phyloP scores from a whole-genome alignment of 2,797 vertebrate genomes.

The Clarias laeviceps region DNA sequence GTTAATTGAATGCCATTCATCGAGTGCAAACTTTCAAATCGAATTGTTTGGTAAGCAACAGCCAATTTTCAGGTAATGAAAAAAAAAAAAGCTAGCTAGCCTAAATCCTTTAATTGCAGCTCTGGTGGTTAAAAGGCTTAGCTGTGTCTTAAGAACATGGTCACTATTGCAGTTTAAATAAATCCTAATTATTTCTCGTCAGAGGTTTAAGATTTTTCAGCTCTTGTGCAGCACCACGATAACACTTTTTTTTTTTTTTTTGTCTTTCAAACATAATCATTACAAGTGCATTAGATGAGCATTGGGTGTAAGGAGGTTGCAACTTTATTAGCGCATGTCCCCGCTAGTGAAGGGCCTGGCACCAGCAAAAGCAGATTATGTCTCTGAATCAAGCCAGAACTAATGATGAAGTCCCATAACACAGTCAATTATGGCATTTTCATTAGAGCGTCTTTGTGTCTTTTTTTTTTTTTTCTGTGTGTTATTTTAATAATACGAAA shows the following conservation, averaged over 20 bases:
- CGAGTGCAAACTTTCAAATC: conserved; percentile 55
- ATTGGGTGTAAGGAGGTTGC: conserved; percentile 76
- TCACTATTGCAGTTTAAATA: conserved; percentile 78
- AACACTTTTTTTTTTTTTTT: conserved; percentile 65
- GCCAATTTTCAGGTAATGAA: conserved; percentile 80
- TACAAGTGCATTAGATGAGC: conserved; percentile 76
- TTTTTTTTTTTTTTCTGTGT: conserved; percentile 63
- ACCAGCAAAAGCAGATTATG: conserved; percentile 76
- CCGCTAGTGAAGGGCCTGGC: conserved; percentile 71
- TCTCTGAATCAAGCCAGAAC: conserved; percentile 74
- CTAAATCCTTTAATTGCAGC: conserved; percentile 75
- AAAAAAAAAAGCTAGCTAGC: conserved; percentile 47
- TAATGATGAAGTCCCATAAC: conserved; percentile 78
- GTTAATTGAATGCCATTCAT: conserved; percentile 29
- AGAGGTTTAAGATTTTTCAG: conserved; percentile 80
- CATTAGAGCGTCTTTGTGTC: conserved; percentile 65
- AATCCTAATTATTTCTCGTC: conserved; percentile 82
- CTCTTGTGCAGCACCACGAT: conserved; percentile 79
- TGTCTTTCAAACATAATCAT: conserved; percentile 80
- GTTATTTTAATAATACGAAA: conserved; percentile 74
- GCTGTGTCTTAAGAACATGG: conserved; percentile 69
- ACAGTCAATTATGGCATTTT: conserved; percentile 82
- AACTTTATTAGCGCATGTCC: conserved; percentile 74
- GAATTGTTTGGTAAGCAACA: conserved; percentile 68
- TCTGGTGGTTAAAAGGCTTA: conserved; percentile 79